Conservation (phyloP, 2,888 invertebrate genomes). For the Caenorhabditis sp. region DNA sequence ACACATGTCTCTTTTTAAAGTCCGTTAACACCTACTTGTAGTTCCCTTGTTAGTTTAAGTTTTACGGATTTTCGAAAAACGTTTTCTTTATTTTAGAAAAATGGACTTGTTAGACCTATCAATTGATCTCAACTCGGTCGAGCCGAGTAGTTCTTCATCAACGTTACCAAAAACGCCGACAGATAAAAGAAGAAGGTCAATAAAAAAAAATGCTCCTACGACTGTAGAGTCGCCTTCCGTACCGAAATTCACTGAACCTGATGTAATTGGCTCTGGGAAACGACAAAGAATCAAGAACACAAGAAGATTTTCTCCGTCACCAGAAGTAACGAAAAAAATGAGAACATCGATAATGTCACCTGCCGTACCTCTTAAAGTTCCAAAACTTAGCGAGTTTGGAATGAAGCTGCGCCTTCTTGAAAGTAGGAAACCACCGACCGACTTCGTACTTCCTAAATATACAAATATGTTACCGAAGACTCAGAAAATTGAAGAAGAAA, state of each 20-base stretch:
- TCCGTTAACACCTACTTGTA: too few relatives aligned
- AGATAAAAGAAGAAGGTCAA: not conserved
- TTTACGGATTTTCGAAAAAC: not conserved
- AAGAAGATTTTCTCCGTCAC: not conserved
- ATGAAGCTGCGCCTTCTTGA: too few relatives aligned
- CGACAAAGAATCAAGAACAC: not conserved
- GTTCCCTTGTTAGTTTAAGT: too few relatives aligned
- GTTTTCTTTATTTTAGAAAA: not conserved
- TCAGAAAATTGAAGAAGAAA: too few relatives aligned
- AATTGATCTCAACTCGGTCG: not conserved
- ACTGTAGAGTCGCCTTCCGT: not conserved
- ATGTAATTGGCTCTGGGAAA: not conserved
- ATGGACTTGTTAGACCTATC: conserved; percentile 1
- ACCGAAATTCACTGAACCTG: not conserved
- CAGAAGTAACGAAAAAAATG: not conserved
- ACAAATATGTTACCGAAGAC: too few relatives aligned
- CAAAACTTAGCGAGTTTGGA: not conserved
- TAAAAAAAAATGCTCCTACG: not conserved
- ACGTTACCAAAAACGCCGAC: not conserved
- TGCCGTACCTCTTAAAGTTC: not conserved
- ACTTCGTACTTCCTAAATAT: too few relatives aligned
- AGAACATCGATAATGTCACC: not conserved
- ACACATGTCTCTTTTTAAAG: too few relatives aligned
- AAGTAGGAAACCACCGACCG: too few relatives aligned
- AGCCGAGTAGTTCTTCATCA: not conserved